A percentile compares a stretch with the other conserved stretches of the same genome.
Conservation (phyloP, 2,888 invertebrate genomes). For the Synergus gifuensis region DNA sequence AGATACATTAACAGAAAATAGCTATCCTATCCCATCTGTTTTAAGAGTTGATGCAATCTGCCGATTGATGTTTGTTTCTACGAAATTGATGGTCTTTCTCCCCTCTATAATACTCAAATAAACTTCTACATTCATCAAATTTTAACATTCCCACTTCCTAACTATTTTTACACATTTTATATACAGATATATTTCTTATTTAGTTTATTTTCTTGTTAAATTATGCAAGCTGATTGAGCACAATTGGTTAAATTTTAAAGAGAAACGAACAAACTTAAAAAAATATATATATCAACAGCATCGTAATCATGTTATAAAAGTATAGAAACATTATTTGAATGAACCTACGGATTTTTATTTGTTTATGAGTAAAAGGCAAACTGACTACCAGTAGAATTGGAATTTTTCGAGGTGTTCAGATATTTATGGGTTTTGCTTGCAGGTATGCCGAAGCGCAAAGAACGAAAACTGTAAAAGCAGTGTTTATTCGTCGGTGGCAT, state of each 20-base stretch:
- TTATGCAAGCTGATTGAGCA: not conserved
- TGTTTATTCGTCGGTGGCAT: not conserved
- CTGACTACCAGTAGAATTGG: not conserved
- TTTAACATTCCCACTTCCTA: not conserved
- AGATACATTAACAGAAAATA: constrained; percentile 36
- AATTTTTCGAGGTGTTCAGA: constrained; percentile 15
- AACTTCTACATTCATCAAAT: constrained; percentile 34
- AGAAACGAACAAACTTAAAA: too few species aligned
- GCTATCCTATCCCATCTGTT: constrained; percentile 18
- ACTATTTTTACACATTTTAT: not conserved
- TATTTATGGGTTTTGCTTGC: constrained; percentile 15
- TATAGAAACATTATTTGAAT: not conserved
- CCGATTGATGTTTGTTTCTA: constrained; percentile 39
- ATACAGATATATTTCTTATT: not conserved
- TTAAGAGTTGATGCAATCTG: constrained; percentile 28
- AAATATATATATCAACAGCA: too few species aligned
- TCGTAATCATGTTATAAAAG: too few species aligned
- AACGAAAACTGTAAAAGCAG: not conserved
- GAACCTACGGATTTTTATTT: not conserved
- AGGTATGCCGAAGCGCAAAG: not conserved
- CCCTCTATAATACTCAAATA: constrained; percentile 24
- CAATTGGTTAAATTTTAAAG: too few species aligned
- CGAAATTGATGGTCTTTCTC: constrained; percentile 19
- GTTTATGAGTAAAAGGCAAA: constrained; percentile 11
- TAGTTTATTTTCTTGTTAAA: not conserved